Evolutionary conservation across 1,140 invertebrate genomes (phyloP).

Genomic region (Drosophila tristis): DNA sequence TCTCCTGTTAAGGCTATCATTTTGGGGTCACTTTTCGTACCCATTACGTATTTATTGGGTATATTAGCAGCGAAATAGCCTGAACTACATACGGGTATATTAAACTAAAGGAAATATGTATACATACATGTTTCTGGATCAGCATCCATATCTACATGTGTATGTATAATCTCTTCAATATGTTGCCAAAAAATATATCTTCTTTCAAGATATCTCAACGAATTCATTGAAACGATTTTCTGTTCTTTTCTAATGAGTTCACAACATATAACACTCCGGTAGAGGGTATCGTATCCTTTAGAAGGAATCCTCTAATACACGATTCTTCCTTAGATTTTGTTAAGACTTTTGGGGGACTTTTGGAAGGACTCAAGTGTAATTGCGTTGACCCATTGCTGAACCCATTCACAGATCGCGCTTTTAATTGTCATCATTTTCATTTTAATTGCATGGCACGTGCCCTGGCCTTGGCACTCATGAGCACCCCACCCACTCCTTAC

Average conservation of each 20-base stretch:
- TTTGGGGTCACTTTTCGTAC: slow-evolving; percentile 18
- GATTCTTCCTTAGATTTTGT: background rate
- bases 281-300: no score
- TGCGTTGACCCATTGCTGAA: slow-evolving; percentile 10
- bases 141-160: no score
- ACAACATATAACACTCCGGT: no score
- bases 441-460: slow-evolving; percentile 57
- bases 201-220: no score
- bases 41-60: no score
- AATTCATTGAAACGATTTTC: no score
- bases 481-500: background rate
- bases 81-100: no score
- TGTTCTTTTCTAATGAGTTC: no score
- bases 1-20: background rate
- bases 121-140: no score
- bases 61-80: no score
- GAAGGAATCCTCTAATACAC: no score
- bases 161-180: background rate
- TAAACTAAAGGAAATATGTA: no score
- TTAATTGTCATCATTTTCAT: slow-evolving; percentile 61
- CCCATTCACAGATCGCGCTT: slow-evolving; percentile 52
- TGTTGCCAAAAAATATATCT: background rate
- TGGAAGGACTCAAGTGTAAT: slow-evolving; percentile 23
- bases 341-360: background rate
- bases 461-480: slow-evolving; percentile 4